Evolutionary conservation across 2,888 invertebrate genomes (phyloP), one percentile per base, ranked within the genome.

Genomic region (Tenthredo amoena): DNA sequence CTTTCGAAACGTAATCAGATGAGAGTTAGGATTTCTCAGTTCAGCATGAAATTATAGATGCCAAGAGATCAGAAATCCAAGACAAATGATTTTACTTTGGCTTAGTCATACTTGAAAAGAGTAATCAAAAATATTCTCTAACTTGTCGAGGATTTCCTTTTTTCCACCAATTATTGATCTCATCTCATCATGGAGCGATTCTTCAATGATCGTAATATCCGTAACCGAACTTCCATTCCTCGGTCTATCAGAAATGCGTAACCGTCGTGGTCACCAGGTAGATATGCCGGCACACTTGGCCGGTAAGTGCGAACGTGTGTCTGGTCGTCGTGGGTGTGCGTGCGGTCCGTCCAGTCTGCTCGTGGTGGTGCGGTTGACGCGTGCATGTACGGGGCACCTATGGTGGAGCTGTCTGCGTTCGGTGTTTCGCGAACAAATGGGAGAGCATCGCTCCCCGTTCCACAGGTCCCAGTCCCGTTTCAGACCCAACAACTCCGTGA

Each of bases 351-450:
- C 21, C n/a, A 37, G 40, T 58, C 6, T 47, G 5, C n/a, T 55
- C 37, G 79, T 62, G 55, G 58, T 79, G 79, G 79, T 79, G 58
- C 21, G 37, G 79, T 55, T 79, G 58, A 62, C 37, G 62, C 62
- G 81, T 79, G 79, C 79, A 79, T 79, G 79, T 58, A 79, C 58
- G 81, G 81, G 62, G 58, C 81, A 81, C 81, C 81, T 81, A 58
- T 81, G 86, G 87, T 87, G 87, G 82, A 87, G 87, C 85, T 86
- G 86, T 86, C 88, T 89, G 90, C 89, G 90, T 90, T 91, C 91
- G 91, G 92, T 91, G 92, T 92, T 92, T 92, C 88, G 90, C 89
- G 92, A 93, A 93, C 93, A 93, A 93, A 93, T 93, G 92, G 92
- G 92, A 89, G 92, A 92, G 91, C 91, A 90, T 90, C 89, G 88